Evolutionary conservation across 2,888 invertebrate species (phyloP), one percentile per base, ranked within the genome.

Genomic region (Coleophora flavipennella): DNA sequence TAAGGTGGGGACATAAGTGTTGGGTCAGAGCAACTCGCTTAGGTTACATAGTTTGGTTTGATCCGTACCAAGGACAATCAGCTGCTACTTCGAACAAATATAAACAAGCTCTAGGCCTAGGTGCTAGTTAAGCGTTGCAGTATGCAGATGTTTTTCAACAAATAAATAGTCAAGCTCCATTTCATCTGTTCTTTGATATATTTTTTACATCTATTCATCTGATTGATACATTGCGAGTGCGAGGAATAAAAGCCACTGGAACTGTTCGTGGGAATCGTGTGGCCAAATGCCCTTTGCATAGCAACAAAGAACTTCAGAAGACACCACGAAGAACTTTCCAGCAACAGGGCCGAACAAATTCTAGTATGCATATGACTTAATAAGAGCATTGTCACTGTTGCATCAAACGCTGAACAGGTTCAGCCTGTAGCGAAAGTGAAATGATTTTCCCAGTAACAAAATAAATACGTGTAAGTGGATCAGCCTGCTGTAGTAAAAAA

Each of bases 61-160:
- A 35, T 12, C 35, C 35, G 2, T 35, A 26, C 12, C 35, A 35
- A 35, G 35, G 35, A n/a, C 26, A 35, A 3, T 11, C 26, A 11
- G 25, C 26, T n/a, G 33, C 1, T 13, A 32, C 33, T 1, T 11
- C 33, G 25, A 7, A 31, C n/a, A 3, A 6, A 2, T 43, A 43
- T 9, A 43, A 33, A 29, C 28, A 36, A 9, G 2, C 2, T 4
- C 31, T 40, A 8, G 42, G 42, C 9, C 25, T 42, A 13, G 42
- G 42, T 13, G 36, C 26, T 1, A 37, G 39, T 31, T 39, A 39
- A 1, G 38, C 39, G 31, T 34, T 42, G 27, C 34, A 35, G 11
- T 38, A 31, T 11, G 38, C 41, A 2, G 35, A 41, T 14, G 14
- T 25, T 10, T 9, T 39, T 3, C 38, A 42, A 31, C 11, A 1